Percentiles rank a stretch among this genome's conserved stretches.
These are phyloP conservation scores for Semotilus atromaculatus DNA, from an alignment of 2,797 vertebrate genomes.

Conservation along the genomic window DNA sequence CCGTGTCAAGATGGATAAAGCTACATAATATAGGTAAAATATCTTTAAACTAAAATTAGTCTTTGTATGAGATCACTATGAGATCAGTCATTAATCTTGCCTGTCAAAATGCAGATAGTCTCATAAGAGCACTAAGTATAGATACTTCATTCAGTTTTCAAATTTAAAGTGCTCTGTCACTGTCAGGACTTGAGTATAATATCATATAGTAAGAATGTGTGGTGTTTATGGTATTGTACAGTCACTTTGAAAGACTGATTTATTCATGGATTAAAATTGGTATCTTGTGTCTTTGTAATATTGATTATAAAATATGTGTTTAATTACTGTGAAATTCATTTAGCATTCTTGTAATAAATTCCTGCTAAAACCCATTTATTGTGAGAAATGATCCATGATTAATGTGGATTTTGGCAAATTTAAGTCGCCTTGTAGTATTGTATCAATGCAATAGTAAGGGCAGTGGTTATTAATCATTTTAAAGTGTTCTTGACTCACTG, in stretches of 20 bases:
- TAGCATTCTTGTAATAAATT: slow-evolving; percentile 4
- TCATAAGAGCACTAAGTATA: not conserved
- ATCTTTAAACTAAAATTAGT: not conserved
- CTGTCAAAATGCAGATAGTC: not conserved
- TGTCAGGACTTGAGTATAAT: slow-evolving; percentile 1
- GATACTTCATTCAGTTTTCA: not conserved
- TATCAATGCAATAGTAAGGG: not conserved
- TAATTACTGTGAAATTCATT: not conserved
- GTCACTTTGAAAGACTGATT: not conserved
- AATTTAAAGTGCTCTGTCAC: not conserved
- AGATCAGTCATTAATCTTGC: slow-evolving; percentile 9
- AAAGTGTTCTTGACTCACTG: slow-evolving; percentile 17
- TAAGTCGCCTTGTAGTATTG: not conserved
- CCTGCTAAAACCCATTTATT: slow-evolving; percentile 3
- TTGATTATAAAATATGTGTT: not conserved
- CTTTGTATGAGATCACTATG: not conserved
- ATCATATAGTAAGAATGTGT: not conserved
- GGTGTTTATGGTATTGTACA: not conserved
- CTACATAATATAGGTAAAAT: not conserved
- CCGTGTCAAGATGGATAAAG: not conserved
- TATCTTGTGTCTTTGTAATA: not conserved
- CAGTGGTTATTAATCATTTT: slow-evolving; percentile 31
- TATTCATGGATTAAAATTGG: not conserved
- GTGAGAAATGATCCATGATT: slow-evolving; percentile 6
- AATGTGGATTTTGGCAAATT: slow-evolving; percentile 16